These are phyloP conservation scores for Epizoanthus scotinus DNA, from an alignment of 92 coral and sea anemone genomes.

Conservation along the genomic window DNA sequence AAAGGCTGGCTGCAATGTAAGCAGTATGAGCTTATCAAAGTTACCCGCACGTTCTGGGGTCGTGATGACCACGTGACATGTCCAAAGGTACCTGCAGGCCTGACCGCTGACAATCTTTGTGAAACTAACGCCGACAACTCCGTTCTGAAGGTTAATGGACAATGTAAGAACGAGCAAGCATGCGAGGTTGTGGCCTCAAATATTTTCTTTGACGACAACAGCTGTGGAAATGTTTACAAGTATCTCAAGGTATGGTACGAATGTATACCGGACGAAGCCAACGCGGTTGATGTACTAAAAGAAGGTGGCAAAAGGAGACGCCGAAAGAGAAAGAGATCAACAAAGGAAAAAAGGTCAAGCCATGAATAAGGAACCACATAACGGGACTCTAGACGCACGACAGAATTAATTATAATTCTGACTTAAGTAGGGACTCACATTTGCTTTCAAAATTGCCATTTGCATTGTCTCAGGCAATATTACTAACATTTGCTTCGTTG, in stretches of 20 bases:
- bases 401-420: constrained; percentile 57
- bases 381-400: constrained; percentile 47
- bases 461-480: constrained; percentile 48
- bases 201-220: constrained; percentile 98
- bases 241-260: constrained; percentile 99
- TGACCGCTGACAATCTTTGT: constrained; percentile 86
- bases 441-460: constrained; percentile 63
- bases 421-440: constrained; percentile 59
- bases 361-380: constrained; percentile 49
- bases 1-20: constrained; percentile 99
- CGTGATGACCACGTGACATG: constrained; percentile 99
- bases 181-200: constrained; percentile 99
- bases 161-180: constrained; percentile 99
- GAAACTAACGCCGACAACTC: constrained; percentile 82
- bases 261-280: constrained; percentile 97
- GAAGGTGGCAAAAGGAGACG: constrained; percentile 97
- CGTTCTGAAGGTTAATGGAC: constrained; percentile 80
- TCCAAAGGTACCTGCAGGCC: constrained; percentile 98
- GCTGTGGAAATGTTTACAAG: constrained; percentile 97
- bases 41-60: constrained; percentile 99
- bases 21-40: constrained; percentile 97
- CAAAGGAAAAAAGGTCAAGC: constrained; percentile 75
- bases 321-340: constrained; percentile 93
- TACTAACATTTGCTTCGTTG: constrained; percentile 41
- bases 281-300: constrained; percentile 95